phyloP scores from a whole-genome alignment of 1,140 invertebrate genomes.

The Diachasma alloeum region DNA sequence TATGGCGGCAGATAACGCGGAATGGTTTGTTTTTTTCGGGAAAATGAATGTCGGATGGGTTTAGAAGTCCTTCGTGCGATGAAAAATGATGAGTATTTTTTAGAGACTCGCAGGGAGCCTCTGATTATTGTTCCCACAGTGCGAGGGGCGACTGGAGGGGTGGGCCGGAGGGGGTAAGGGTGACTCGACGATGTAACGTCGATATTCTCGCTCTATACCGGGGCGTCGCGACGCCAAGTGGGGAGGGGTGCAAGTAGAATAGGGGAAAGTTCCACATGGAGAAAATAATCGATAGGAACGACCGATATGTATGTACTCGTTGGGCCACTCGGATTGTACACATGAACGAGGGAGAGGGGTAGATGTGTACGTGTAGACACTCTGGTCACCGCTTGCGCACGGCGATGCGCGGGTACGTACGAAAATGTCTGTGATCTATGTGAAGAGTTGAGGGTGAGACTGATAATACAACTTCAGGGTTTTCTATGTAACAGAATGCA shows the following conservation, averaged over 20 bases:
- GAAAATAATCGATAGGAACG: slow-evolving; percentile 64
- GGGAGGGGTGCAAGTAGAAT: slow-evolving; percentile 37
- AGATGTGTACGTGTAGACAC: slow-evolving; percentile 3
- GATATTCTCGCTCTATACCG: slow-evolving; percentile 64
- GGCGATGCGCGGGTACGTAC: slow-evolving; percentile 3
- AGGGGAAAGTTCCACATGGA: slow-evolving; percentile 60
- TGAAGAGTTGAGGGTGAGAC: slow-evolving; percentile 18
- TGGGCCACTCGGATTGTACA: slow-evolving; percentile 3
- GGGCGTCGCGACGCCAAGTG: slow-evolving; percentile 51
- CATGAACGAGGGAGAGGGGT: not conserved
- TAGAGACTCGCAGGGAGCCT: not conserved
- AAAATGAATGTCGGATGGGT: no score
- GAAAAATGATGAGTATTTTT: no score
- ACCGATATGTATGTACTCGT: slow-evolving; percentile 52
- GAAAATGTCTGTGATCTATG: slow-evolving; percentile 22
- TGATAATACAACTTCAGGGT: not conserved
- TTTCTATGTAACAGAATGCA: slow-evolving; percentile 3
- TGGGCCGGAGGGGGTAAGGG: slow-evolving; percentile 13
- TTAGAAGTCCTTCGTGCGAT: no score
- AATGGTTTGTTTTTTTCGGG: not conserved
- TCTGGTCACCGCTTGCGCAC: slow-evolving; percentile 3
- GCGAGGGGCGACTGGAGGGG: not conserved
- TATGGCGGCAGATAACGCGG: not conserved
- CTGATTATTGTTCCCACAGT: not conserved
- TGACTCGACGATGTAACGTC: slow-evolving; percentile 59